Conservation (phyloP, 2,797 vertebrate species). For the Brachyrhaphis roseni region DNA sequence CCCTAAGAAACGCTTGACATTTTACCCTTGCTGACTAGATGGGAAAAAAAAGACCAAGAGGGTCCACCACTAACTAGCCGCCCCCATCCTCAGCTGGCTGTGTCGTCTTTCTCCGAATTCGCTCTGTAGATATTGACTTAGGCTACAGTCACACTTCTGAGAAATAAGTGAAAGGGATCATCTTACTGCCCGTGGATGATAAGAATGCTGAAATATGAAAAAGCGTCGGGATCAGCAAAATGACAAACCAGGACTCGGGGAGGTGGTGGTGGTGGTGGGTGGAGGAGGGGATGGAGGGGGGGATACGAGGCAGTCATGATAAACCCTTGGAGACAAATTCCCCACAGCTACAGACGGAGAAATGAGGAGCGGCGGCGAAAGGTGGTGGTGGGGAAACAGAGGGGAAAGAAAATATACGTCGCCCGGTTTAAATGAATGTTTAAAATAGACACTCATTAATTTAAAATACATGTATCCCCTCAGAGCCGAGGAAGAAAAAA, state of each 20-base stretch:
- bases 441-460: constrained; percentile 50
- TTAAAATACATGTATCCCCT: constrained; percentile 28
- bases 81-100: constrained; percentile 50
- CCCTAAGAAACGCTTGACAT: constrained; percentile 81
- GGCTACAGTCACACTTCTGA: constrained; percentile 77
- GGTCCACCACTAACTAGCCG: constrained; percentile 69
- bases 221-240: constrained; percentile 80
- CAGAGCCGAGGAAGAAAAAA: constrained; percentile 3
- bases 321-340: constrained; percentile 77
- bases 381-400: constrained; percentile 28
- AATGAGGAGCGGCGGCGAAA: constrained; percentile 34
- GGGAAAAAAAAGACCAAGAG: constrained; percentile 16
- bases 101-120: constrained; percentile 57
- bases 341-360: constrained; percentile 59
- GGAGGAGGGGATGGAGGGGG: constrained; percentile 34
- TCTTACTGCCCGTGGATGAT: constrained; percentile 78
- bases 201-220: constrained; percentile 82
- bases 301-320: constrained; percentile 71
- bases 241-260: constrained; percentile 60
- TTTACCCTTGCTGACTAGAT: constrained; percentile 83
- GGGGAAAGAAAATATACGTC: constrained; percentile 47
- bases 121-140: constrained; percentile 75
- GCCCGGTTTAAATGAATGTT: constrained; percentile 40
- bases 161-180: constrained; percentile 82
- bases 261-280: not conserved